Evolutionary conservation across 2,888 invertebrate species (phyloP), one percentile per base, ranked within the genome.

Genomic region (Serrognathus titanus): DNA sequence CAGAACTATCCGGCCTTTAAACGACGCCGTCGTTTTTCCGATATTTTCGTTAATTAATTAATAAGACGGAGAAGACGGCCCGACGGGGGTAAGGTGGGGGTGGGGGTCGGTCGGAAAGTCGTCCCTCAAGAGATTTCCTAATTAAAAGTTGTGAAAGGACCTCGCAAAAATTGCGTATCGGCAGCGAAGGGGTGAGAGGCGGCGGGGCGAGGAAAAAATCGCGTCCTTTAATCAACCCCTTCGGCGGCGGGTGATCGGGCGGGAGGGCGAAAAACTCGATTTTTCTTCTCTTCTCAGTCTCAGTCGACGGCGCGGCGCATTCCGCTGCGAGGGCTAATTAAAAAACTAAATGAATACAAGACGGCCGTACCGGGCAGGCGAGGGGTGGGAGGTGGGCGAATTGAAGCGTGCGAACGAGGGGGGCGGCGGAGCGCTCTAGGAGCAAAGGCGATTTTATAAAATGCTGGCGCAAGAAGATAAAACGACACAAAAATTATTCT

Each of bases 401-500:
- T 35, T 38, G 24, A 66, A 66, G 63, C 63, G 63, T 65, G 62
- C 65, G 60, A 70, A 64, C 66, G 56, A 65, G 47, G 52, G 16
- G 49, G 49, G 51, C 59, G 53, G 54, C 55, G 54, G 64, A 65
- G 64, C 13, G 66, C 45, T 20, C 24, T 10, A 68, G 63, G 64
- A 66, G 69, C 68, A 69, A 72, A 71, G 71, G 71, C 72, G 73
- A 73, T 73, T 73, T 71, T 69, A 69, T 71, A 72, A 74, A 73
- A 73, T 71, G 71, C 70, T 70, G 71, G 71, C 71, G 67, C 67
- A 66, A 67, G 71, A 66, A 71, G 73, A 73, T 72, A 73, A 73
- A 74, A 72, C 70, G 71, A 72, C 71, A 71, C 72, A 72, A 74
- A 74, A 74, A 73, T 73, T 73, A 72, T 72, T 70, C 72, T 39